Conservation (phyloP, 2,797 vertebrate genomes). For the Notolepis coatsorum region DNA sequence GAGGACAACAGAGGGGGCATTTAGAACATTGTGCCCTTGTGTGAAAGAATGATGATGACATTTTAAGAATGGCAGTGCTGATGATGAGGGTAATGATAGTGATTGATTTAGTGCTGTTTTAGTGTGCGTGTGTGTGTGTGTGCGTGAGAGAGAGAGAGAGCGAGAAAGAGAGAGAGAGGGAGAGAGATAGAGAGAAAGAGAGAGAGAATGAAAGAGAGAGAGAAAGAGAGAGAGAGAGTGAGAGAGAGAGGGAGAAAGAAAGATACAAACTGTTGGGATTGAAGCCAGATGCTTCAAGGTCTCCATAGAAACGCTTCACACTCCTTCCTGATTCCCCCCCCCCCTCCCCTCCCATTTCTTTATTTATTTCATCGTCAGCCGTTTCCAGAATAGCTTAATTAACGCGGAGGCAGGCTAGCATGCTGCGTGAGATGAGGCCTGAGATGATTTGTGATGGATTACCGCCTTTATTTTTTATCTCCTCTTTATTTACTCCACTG, state of each 20-base stretch:
- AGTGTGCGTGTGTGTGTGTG: slow-evolving; percentile 25
- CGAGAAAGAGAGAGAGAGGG: background rate
- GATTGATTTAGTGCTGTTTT: slow-evolving; percentile 18
- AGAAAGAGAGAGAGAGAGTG: slow-evolving; percentile 9
- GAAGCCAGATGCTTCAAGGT: slow-evolving; percentile 84
- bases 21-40: no score
- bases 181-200: slow-evolving; percentile 11
- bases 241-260: slow-evolving; percentile 53
- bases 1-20: background rate
- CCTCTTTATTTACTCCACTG: slow-evolving; percentile 74
- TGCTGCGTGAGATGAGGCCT: slow-evolving; percentile 79
- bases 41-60: slow-evolving; percentile 25
- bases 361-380: slow-evolving; percentile 84
- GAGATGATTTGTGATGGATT: slow-evolving; percentile 85
- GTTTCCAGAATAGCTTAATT: slow-evolving; percentile 86
- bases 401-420: slow-evolving; percentile 76
- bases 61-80: slow-evolving; percentile 31
- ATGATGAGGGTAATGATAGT: slow-evolving; percentile 53
- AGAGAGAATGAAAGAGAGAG: background rate
- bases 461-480: slow-evolving; percentile 75
- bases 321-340: slow-evolving; percentile 69
- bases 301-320: slow-evolving; percentile 83
- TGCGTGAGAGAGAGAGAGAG: background rate
- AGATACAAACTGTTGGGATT: slow-evolving; percentile 79
- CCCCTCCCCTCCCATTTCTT: slow-evolving; percentile 55